Conservation (phyloP, 2,888 invertebrate genomes). For the Lepidochitona cinerea region DNA sequence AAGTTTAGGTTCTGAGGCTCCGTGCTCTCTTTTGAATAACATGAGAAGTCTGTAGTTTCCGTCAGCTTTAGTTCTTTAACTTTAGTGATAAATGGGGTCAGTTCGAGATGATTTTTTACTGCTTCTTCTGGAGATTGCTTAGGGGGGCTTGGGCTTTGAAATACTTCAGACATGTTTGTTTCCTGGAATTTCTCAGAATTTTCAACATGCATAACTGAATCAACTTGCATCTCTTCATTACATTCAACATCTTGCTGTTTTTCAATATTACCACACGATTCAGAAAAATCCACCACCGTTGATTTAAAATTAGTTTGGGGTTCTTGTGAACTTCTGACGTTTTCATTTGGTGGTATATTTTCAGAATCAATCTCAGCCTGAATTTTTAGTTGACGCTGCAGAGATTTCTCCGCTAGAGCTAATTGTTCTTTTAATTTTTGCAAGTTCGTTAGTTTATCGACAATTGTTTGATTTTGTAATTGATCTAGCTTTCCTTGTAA, state of each 20-base stretch:
- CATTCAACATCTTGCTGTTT: neutral
- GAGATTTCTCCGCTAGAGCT: slow-evolving; percentile 16
- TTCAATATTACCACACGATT: neutral
- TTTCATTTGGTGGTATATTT: neutral
- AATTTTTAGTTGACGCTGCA: slow-evolving; percentile 17
- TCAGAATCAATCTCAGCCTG: neutral
- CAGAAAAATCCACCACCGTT: neutral
- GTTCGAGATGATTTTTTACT: neutral
- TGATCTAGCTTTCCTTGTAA: slow-evolving; percentile 14
- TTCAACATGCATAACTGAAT: neutral
- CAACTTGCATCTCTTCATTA: neutral
- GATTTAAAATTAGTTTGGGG: neutral
- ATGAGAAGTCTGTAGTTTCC: neutral
- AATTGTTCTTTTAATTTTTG: slow-evolving; percentile 22
- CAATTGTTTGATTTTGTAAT: slow-evolving; percentile 12
- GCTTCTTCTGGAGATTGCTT: neutral
- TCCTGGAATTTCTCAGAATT: neutral
- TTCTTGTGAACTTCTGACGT: neutral
- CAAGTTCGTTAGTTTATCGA: slow-evolving; percentile 21
- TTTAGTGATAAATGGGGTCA: neutral
- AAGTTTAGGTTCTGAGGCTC: neutral
- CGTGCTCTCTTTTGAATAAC: neutral
- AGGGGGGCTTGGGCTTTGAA: too few relatives aligned
- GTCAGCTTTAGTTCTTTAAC: neutral
- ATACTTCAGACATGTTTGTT: neutral